These are phyloP conservation scores for Aphis gossypii DNA, from an alignment of 1,140 invertebrate genomes.

Conservation along the genomic window DNA sequence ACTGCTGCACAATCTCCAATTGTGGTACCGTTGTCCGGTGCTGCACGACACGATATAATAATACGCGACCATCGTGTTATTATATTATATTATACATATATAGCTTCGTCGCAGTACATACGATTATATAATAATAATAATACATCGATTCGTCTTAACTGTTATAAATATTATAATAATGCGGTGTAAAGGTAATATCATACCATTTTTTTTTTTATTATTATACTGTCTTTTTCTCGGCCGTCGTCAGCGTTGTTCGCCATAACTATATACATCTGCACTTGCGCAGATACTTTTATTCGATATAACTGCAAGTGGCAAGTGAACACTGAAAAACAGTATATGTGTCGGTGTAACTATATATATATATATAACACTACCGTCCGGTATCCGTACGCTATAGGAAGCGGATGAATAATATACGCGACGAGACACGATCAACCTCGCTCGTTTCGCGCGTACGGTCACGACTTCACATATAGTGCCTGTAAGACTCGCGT, in stretches of 20 bases:
- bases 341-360: background rate
- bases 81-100: too few species aligned
- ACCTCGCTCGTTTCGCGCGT: conserved; percentile 41
- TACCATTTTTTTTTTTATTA: background rate
- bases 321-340: background rate
- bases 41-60: too few species aligned
- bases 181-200: background rate
- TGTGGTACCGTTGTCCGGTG: too few species aligned
- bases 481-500: background rate
- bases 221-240: background rate
- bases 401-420: conserved; percentile 26
- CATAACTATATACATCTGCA: background rate
- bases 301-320: background rate
- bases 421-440: conserved; percentile 39
- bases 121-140: too few species aligned
- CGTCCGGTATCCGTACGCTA: background rate
- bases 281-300: background rate
- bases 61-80: too few species aligned
- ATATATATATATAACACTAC: too few species aligned
- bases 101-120: too few species aligned
- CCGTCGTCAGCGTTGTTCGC: background rate
- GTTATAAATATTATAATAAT: background rate
- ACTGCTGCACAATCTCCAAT: too few species aligned
- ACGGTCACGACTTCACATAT: conserved; percentile 22
- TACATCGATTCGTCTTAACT: too few species aligned